phyloP scores from a whole-genome alignment of 2,888 invertebrate species.

The Epinotia bilunana region DNA sequence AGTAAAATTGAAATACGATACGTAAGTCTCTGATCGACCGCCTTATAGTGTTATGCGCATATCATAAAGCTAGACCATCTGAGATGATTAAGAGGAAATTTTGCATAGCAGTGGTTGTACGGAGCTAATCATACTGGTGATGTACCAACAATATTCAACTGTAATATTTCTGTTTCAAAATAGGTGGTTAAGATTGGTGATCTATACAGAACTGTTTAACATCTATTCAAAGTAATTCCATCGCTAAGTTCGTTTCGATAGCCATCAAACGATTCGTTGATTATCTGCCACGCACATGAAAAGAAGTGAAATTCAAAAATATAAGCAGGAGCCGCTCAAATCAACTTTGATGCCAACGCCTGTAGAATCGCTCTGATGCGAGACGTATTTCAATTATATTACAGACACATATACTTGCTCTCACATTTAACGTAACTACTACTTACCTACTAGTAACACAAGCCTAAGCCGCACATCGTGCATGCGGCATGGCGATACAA shows the following conservation, averaged over 20 bases:
- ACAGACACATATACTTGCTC: conserved; percentile 31
- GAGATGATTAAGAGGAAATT: neutral
- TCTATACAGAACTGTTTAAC: neutral
- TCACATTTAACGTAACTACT: conserved; percentile 40
- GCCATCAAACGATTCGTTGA: neutral
- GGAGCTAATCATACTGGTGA: neutral
- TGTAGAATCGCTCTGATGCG: conserved; percentile 25
- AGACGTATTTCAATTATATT: conserved; percentile 31
- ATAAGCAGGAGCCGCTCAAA: neutral
- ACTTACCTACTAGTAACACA: conserved; percentile 34
- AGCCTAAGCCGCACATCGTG: conserved; percentile 4
- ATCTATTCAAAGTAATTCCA: neutral
- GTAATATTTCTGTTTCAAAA: neutral
- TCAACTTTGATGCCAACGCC: neutral
- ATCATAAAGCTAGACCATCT: neutral
- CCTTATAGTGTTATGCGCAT: neutral
- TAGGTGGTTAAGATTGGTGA: neutral
- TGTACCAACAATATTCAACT: neutral
- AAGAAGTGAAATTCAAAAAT: neutral
- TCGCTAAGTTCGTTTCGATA: neutral
- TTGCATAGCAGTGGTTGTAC: neutral
- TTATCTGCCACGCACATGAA: conserved; percentile 1
- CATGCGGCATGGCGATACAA: conserved; percentile 8
- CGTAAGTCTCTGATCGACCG: neutral
- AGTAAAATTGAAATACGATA: neutral